Evolutionary conservation across 1,140 invertebrate species (phyloP).

Genomic region (Drosophila virilis): DNA sequence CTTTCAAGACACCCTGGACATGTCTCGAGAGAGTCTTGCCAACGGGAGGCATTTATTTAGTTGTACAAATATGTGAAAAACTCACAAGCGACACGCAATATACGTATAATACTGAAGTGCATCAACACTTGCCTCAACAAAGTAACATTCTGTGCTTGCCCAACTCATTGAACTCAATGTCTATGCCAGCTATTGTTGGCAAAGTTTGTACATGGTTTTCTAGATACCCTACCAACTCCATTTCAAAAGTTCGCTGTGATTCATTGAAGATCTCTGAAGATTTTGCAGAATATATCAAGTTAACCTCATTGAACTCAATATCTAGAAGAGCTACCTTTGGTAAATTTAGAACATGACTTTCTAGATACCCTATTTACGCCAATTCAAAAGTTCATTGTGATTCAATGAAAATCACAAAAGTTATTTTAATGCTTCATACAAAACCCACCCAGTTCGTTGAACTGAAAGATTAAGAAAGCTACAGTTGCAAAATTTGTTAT

Average conservation of each 20-base stretch:
- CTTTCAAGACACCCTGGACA: not conserved
- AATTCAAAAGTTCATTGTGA: not conserved
- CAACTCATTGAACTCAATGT: constrained; percentile 1
- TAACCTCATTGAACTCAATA: too few relatives aligned
- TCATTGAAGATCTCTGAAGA: not conserved
- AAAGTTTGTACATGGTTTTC: not conserved
- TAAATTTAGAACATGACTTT: not conserved
- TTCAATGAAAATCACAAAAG: not conserved
- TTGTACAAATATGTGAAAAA: too few relatives aligned
- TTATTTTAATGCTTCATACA: not conserved
- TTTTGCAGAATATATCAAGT: not conserved
- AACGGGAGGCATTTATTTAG: not conserved
- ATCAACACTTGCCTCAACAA: not conserved
- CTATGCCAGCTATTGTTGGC: not conserved
- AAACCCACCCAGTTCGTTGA: not conserved
- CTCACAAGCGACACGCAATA: too few relatives aligned
- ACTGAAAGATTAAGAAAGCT: not conserved
- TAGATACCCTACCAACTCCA: not conserved
- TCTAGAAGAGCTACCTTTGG: not conserved
- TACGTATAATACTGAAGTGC: not conserved
- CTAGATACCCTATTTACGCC: not conserved
- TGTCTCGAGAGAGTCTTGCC: not conserved
- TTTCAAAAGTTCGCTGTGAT: not conserved
- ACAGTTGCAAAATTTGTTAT: not conserved
- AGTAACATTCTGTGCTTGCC: not conserved